Percentiles rank a stretch among this genome's conserved stretches.
Conservation (phyloP, 2,888 invertebrate species). For the Cancer borealis region DNA sequence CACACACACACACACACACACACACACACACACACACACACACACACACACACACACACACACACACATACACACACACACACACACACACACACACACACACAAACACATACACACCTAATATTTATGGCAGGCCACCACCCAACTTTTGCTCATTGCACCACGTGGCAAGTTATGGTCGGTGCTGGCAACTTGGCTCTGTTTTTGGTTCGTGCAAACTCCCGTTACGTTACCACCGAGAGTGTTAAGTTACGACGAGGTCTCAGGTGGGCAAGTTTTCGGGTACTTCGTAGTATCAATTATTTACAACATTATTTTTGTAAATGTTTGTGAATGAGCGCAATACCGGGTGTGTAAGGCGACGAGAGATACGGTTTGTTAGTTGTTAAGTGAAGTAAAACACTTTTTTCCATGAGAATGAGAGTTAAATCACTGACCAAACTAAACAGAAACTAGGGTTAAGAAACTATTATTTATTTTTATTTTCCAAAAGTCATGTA, state of each 20-base stretch:
- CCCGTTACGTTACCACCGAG: background rate
- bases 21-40: too few species aligned
- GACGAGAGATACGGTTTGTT: background rate
- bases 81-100: constrained; percentile 14
- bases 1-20: too few species aligned
- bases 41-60: too few species aligned
- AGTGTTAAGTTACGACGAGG: background rate
- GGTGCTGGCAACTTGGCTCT: background rate
- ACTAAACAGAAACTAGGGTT: background rate
- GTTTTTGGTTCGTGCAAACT: constrained; percentile 20
- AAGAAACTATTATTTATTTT: too few species aligned
- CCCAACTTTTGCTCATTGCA: background rate
- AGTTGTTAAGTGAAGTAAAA: background rate
- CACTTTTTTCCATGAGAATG: background rate
- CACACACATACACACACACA: background rate
- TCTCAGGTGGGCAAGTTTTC: background rate
- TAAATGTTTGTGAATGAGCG: background rate
- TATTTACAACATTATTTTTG: background rate
- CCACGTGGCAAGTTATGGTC: constrained; percentile 8
- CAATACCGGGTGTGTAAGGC: background rate
- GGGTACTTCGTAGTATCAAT: background rate
- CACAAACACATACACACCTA: background rate
- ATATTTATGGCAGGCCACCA: constrained; percentile 9
- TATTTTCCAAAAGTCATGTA: too few species aligned
- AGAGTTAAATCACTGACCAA: background rate